Conservation (phyloP, 2,888 invertebrate genomes). For the Clivina fossor region DNA sequence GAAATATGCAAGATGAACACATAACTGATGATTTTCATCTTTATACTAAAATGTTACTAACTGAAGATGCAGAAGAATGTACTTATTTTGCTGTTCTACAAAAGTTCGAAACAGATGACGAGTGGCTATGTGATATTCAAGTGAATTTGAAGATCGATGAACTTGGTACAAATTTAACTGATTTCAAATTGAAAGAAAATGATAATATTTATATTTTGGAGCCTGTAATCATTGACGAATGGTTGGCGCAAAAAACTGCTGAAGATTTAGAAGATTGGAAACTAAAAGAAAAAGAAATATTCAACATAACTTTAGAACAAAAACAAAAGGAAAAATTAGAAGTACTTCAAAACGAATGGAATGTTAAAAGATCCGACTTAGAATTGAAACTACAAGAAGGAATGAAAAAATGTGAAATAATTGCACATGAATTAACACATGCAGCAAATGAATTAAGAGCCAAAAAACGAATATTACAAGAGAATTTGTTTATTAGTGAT, state of each 20-base stretch:
- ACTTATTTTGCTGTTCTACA: slow-evolving; percentile 15
- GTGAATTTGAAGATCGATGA: slow-evolving; percentile 6
- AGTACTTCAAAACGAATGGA: slow-evolving; percentile 38
- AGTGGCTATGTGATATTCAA: slow-evolving; percentile 8
- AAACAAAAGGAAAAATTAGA: slow-evolving; percentile 39
- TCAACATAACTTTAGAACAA: slow-evolving; percentile 58
- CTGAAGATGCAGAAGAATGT: slow-evolving; percentile 28
- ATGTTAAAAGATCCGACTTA: slow-evolving; percentile 49
- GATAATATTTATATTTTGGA: slow-evolving; percentile 32
- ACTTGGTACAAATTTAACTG: slow-evolving; percentile 2
- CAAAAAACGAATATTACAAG: slow-evolving; percentile 36
- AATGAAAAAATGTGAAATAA: slow-evolving; percentile 62
- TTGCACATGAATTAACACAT: slow-evolving; percentile 62
- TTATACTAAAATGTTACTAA: slow-evolving; percentile 39
- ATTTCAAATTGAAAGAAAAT: not conserved
- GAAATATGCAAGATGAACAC: slow-evolving; percentile 42
- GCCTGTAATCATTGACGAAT: slow-evolving; percentile 49
- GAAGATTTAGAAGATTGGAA: slow-evolving; percentile 76
- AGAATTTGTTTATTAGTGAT: not conserved
- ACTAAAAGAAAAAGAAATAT: slow-evolving; percentile 64
- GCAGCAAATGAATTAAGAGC: slow-evolving; percentile 53
- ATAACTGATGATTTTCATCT: slow-evolving; percentile 42
- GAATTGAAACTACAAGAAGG: slow-evolving; percentile 61
- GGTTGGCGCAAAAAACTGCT: slow-evolving; percentile 59
- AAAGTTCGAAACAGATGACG: slow-evolving; percentile 1